Conservation (phyloP, 2,797 vertebrate species). For the Sebastes kiyomatsui region DNA sequence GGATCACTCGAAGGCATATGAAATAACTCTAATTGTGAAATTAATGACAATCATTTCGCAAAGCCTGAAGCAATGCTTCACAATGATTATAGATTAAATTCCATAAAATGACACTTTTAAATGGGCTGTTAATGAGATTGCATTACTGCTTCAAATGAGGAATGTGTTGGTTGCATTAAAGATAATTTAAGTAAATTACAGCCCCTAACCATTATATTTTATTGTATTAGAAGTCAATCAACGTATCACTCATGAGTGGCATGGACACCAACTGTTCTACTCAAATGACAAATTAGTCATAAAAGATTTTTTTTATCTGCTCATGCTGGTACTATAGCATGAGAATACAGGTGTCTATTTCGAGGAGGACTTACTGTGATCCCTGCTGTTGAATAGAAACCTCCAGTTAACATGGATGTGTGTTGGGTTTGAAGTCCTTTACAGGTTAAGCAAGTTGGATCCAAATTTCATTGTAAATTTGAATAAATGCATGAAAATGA, state of each 20-base stretch:
- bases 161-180: background rate
- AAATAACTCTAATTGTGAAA: conserved; percentile 41
- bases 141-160: background rate
- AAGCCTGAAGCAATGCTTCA: conserved; percentile 13
- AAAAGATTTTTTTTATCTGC: background rate
- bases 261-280: background rate
- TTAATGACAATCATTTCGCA: conserved; percentile 24
- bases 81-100: conserved; percentile 7
- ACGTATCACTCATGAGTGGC: background rate
- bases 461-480: background rate
- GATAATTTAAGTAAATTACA: background rate
- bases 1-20: conserved; percentile 9
- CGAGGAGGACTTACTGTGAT: too few species aligned
- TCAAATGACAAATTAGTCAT: background rate
- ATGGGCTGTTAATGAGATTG: conserved; percentile 28
- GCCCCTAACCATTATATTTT: background rate
- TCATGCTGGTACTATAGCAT: background rate
- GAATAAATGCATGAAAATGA: background rate
- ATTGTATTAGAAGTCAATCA: background rate
- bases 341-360: background rate
- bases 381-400: background rate
- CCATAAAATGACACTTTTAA: background rate
- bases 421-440: background rate
- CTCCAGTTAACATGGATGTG: background rate
- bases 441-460: background rate